Base-by-base conservation (phyloP, 1,140 invertebrate genomes). In the Radopholus similis region DNA sequence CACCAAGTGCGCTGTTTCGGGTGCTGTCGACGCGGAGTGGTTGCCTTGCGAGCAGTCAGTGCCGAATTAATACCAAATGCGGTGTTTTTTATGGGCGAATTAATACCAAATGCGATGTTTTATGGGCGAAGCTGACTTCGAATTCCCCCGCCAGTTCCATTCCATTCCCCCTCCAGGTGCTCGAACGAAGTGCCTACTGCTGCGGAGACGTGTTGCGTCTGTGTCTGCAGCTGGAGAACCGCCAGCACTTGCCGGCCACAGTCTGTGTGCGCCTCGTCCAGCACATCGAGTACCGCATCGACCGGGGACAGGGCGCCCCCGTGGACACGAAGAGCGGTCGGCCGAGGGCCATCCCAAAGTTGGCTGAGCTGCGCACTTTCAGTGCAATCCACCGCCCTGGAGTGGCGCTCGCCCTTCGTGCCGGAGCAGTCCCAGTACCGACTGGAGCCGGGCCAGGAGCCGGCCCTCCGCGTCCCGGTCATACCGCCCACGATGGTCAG, bases 241-340 rank as follows among this genome's bases (percentile, higher is more conserved):
- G 89, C 74, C 87, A 89, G 63, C 86, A 90, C 70, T 87, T 90
- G 67, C 87, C 89, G 70, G 88, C 89, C 2, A 85, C 87, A 68
- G 83, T 91, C 54, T 86, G 88, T 71, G 87, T 90, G 55, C 87
- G 87, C 83, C 84, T 91, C 65, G 86, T 89, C 60, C 90, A 91
- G 88, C 88, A 89, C 75, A 88, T 90, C 18, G 89, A 90, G 82
- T 91, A 89, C 77, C 90, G 89, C 75, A 90, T 91, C 62, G 89
- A 91, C 77, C 85, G 89, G 75, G 89, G 89, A n/a, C 89, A 90
- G 1, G 82, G 90, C 30, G 89, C 89, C 0, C 34, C 58, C 18
- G 47, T 60, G 40, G 86, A 90, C 23, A 42, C 55, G 11, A 66
- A 66, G 42, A 66, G 30, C 28, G 49, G 60, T 55, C 11, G 18